A percentile compares a stretch with the other conserved stretches of the same genome.
phyloP scores from a whole-genome alignment of 1,140 invertebrate species.

The Venustaconcha ellipsiformis region DNA sequence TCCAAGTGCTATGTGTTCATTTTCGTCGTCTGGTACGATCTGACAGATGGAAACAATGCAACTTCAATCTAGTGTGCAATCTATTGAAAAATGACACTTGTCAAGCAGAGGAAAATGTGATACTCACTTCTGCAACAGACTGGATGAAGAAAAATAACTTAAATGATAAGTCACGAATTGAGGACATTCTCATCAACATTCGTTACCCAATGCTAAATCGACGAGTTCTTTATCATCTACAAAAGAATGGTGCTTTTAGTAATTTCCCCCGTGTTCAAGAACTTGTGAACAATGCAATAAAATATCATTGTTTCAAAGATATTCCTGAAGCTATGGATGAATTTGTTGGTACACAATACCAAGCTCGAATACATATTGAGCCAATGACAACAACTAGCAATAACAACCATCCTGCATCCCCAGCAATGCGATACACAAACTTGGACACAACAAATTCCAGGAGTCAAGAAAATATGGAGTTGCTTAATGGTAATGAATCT shows the following conservation, averaged over 20 bases:
- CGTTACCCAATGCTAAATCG: conserved; percentile 60
- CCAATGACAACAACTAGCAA: conserved; percentile 15
- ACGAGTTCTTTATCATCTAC: conserved; percentile 60
- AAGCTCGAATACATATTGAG: conserved; percentile 9
- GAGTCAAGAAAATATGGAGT: no score
- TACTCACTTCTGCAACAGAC: conserved; percentile 61
- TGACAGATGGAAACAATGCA: conserved; percentile 49
- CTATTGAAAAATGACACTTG: conserved; percentile 54
- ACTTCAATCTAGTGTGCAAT: conserved; percentile 56
- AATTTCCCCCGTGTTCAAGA: conserved; percentile 62
- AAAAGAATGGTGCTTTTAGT: conserved; percentile 62
- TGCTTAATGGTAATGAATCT: no score
- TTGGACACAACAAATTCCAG: no score
- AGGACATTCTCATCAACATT: conserved; percentile 62
- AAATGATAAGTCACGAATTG: conserved; percentile 59
- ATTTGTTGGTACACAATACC: conserved; percentile 57
- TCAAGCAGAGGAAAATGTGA: conserved; percentile 58
- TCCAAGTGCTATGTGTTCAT: conserved; percentile 54
- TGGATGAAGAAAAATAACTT: conserved; percentile 64
- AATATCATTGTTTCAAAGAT: conserved; percentile 63
- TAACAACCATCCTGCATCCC: neutral
- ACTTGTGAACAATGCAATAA: conserved; percentile 55
- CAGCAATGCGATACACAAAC: no score
- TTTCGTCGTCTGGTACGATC: conserved; percentile 49
- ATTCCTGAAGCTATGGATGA: conserved; percentile 59